These are phyloP conservation scores for Etheostoma perlongum DNA, from an alignment of 2,797 vertebrate species.

Conservation along the genomic window DNA sequence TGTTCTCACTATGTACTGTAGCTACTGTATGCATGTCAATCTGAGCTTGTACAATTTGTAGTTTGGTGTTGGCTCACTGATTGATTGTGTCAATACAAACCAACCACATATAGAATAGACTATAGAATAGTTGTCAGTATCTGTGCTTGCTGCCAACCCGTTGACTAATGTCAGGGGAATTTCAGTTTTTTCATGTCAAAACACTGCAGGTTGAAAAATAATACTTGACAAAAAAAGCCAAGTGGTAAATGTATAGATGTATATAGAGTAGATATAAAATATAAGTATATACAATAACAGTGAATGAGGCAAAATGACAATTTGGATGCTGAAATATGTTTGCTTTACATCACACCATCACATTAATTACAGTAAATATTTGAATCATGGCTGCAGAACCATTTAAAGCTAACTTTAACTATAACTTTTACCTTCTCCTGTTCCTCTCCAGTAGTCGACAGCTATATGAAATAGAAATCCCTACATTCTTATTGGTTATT, in stretches of 20 bases:
- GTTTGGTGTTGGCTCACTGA: background rate
- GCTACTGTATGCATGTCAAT: background rate
- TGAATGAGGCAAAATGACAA: constrained; percentile 3
- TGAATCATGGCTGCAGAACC: constrained; percentile 1
- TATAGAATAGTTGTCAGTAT: constrained; percentile 13
- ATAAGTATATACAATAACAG: constrained; percentile 11
- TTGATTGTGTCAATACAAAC: background rate
- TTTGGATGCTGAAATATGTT: constrained; percentile 8
- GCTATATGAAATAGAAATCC: background rate
- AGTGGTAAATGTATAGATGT: constrained; percentile 8
- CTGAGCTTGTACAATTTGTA: background rate
- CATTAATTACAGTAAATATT: constrained; percentile 5
- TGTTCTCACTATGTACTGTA: background rate
- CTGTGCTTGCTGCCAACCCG: constrained; percentile 32
- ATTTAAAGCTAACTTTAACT: background rate
- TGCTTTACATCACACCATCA: constrained; percentile 24
- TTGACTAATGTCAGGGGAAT: constrained; percentile 32
- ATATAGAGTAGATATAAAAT: background rate
- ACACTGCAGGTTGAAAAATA: constrained; percentile 43
- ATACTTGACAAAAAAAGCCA: constrained; percentile 30
- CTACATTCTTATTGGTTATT: constrained; percentile 7
- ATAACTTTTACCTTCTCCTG: background rate
- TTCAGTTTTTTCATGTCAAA: constrained; percentile 43
- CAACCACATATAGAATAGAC: constrained; percentile 19
- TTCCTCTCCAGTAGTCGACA: background rate